Conservation (phyloP, 2,888 invertebrate species). For the Dryocosmus kuriphilus region DNA sequence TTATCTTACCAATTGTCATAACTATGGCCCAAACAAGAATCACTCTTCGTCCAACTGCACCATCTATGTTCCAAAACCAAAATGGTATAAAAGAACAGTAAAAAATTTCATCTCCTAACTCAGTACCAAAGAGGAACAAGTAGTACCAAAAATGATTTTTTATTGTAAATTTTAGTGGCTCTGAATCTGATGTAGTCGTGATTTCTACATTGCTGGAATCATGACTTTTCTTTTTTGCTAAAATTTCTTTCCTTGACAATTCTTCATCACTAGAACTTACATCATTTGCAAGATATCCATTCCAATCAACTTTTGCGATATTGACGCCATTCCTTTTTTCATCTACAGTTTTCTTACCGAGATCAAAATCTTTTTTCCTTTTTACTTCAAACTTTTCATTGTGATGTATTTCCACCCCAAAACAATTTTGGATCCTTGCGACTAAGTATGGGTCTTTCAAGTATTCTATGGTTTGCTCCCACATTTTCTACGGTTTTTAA, state of each 20-base stretch:
- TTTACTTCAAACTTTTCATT: conserved; percentile 20
- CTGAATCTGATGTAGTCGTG: conserved; percentile 74
- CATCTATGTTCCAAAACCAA: conserved; percentile 97
- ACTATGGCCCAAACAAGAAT: conserved; percentile 89
- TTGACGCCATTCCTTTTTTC: conserved; percentile 33
- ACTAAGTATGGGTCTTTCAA: conserved; percentile 88
- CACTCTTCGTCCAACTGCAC: conserved; percentile 89
- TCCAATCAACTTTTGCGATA: conserved; percentile 14
- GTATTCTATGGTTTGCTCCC: conserved; percentile 79
- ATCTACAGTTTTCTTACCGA: conserved; percentile 42
- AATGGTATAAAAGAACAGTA: conserved; percentile 95
- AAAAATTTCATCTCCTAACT: conserved; percentile 93
- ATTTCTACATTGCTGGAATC: conserved; percentile 74
- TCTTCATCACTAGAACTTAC: conserved; percentile 71
- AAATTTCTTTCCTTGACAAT: conserved; percentile 65
- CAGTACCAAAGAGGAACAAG: conserved; percentile 90
- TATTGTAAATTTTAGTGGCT: conserved; percentile 79
- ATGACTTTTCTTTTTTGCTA: conserved; percentile 32
- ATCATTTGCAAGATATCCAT: conserved; percentile 60
- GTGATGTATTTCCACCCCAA: conserved; percentile 83
- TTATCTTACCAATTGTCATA: conserved; percentile 88
- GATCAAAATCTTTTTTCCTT: conserved; percentile 43
- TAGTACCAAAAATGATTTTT: conserved; percentile 90
- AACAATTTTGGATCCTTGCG: conserved; percentile 87
- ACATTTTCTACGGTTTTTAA: conserved; percentile 59